A percentile compares a stretch with the other conserved stretches of the same genome.
These are phyloP conservation scores for Ctenomys sociabilis DNA, from an alignment of 2,113 vertebrate genomes.

Conservation along the genomic window DNA sequence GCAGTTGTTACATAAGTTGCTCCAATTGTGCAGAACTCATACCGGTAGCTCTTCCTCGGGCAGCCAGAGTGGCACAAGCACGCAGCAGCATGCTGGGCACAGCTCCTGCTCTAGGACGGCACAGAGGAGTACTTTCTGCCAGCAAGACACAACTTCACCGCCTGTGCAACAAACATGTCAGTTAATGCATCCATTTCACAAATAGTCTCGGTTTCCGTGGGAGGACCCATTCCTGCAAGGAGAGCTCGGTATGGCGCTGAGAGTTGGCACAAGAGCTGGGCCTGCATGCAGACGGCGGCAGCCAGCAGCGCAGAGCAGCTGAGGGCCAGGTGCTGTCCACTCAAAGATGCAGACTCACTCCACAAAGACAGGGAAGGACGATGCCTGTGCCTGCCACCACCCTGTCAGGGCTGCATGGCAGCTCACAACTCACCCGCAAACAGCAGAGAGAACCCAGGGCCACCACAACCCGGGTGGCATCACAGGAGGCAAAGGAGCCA, in stretches of 20 bases:
- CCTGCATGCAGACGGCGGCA: not conserved
- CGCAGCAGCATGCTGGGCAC: rapidly evolving
- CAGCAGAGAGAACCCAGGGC: not conserved
- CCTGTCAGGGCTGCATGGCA: rapidly evolving
- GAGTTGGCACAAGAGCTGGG: not conserved
- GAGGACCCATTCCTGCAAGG: not conserved
- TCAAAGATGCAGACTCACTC: rapidly evolving
- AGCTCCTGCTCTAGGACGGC: not conserved
- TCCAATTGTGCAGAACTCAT: not conserved
- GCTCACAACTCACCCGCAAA: rapidly evolving
- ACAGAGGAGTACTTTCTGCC: not conserved
- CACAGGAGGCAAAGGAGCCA: not conserved
- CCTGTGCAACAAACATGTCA: not conserved
- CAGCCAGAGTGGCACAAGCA: not conserved
- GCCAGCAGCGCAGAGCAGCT: not conserved
- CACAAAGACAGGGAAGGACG: not conserved
- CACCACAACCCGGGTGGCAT: not conserved
- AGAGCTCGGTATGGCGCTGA: not conserved
- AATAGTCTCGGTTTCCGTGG: not conserved
- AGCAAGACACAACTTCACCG: rapidly evolving
- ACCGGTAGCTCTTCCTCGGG: no score
- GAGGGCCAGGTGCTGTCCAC: not conserved
- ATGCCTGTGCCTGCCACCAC: rapidly evolving
- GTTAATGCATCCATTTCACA: not conserved
- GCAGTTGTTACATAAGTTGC: no score